phyloP scores from a whole-genome alignment of 2,888 invertebrate genomes.

The Phragmatobia fuliginosa region DNA sequence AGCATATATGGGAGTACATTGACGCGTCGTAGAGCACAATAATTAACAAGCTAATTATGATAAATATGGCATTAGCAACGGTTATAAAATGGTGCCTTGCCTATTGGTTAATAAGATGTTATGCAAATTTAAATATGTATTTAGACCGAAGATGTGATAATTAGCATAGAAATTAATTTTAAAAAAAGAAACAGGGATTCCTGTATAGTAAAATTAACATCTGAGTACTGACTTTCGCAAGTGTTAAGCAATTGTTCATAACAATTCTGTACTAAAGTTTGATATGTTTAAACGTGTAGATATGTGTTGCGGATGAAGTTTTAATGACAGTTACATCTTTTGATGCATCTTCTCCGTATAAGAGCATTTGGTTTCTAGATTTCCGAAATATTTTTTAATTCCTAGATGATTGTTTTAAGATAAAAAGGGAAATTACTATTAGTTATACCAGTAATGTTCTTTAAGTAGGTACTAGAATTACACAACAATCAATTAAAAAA shows the following conservation, averaged over 20 bases:
- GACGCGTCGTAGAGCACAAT: constrained; percentile 20
- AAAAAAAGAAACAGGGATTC: not conserved
- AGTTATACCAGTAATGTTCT: too few species aligned
- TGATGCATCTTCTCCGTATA: not conserved
- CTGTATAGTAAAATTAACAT: not conserved
- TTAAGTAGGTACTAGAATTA: too few species aligned
- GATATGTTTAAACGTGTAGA: not conserved
- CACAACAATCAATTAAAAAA: too few species aligned
- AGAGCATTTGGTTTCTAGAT: not conserved
- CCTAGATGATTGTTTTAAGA: not conserved
- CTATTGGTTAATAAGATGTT: constrained; percentile 17
- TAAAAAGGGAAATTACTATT: too few species aligned
- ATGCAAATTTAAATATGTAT: constrained; percentile 10
- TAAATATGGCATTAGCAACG: constrained; percentile 53
- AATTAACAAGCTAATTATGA: constrained; percentile 33
- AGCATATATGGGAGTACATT: constrained; percentile 11
- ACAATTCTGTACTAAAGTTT: not conserved
- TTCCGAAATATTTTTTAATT: too few species aligned
- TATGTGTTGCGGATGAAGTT: too few species aligned
- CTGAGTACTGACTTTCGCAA: not conserved
- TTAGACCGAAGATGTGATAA: not conserved
- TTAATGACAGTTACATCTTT: not conserved
- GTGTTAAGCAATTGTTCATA: not conserved
- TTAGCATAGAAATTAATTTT: not conserved
- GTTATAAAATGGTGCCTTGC: constrained; percentile 21